Percentiles rank a stretch among this genome's conserved stretches.
phyloP scores from a whole-genome alignment of 2,797 vertebrate species.

The Anisognathus igniventris region DNA sequence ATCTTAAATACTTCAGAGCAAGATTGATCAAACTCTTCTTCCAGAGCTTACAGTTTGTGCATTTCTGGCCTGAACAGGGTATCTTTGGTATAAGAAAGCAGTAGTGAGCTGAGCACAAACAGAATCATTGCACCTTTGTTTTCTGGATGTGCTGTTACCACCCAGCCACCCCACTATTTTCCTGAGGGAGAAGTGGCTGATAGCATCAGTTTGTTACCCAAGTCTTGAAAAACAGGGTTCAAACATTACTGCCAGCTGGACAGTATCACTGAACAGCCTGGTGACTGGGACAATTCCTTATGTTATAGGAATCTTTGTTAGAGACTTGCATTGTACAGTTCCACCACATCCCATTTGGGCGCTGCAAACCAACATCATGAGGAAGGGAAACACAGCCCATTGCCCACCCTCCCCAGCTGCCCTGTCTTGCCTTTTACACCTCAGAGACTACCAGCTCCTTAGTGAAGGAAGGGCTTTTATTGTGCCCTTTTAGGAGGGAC shows the following conservation, averaged over 20 bases:
- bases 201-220: background rate
- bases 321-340: background rate
- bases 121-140: background rate
- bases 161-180: background rate
- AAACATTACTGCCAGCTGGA: background rate
- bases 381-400: background rate
- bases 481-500: background rate
- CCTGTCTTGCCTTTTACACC: background rate
- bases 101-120: background rate
- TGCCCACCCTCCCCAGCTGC: background rate
- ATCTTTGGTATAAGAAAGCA: accelerated
- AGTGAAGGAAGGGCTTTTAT: background rate
- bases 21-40: background rate
- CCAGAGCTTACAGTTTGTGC: background rate
- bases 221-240: background rate
- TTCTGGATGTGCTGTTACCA: background rate
- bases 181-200: background rate
- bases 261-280: background rate
- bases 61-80: background rate
- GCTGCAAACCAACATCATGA: background rate
- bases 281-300: background rate
- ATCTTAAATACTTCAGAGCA: background rate
- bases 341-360: accelerated
- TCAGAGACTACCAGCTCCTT: background rate
- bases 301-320: background rate